Conservation (phyloP, 2,888 invertebrate genomes). For the Hypomecis punctinalis region DNA sequence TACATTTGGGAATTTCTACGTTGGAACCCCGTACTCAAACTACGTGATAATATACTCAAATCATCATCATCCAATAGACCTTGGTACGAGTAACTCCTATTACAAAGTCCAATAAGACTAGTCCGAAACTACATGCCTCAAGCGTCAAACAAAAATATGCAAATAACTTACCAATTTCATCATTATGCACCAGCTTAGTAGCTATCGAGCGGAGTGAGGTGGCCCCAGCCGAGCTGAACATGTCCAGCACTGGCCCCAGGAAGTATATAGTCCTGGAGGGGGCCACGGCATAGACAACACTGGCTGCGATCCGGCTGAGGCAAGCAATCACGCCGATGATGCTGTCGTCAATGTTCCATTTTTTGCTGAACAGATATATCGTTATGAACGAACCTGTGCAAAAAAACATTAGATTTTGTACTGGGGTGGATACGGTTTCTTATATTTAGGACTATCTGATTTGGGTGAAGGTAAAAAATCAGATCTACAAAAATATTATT, state of each 20-base stretch:
- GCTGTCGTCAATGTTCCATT: conserved; percentile 80
- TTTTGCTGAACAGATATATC: conserved; percentile 80
- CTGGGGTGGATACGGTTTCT: conserved; percentile 12
- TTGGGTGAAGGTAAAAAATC: too few species aligned
- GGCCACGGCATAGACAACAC: conserved; percentile 80
- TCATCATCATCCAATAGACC: too few species aligned
- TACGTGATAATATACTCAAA: too few species aligned
- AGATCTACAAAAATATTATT: not conserved
- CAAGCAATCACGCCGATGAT: conserved; percentile 81
- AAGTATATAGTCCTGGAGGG: conserved; percentile 77
- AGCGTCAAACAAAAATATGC: too few species aligned
- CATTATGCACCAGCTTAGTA: conserved; percentile 82
- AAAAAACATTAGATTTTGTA: conserved; percentile 37
- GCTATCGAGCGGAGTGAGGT: conserved; percentile 85
- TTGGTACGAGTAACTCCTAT: too few species aligned
- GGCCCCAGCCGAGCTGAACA: conserved; percentile 84
- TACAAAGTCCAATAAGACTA: too few species aligned
- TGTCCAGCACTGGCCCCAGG: conserved; percentile 81
- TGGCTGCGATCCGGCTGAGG: conserved; percentile 80
- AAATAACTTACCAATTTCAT: conserved; percentile 81
- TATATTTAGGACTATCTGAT: not conserved
- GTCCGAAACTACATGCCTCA: too few species aligned
- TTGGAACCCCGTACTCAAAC: too few species aligned
- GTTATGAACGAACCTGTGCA: conserved; percentile 81
- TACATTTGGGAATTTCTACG: too few species aligned